A percentile compares a stretch with the other conserved stretches of the same genome.
Evolutionary conservation across 1,140 invertebrate species (phyloP).

Genomic region (Drosophila guanche): DNA sequence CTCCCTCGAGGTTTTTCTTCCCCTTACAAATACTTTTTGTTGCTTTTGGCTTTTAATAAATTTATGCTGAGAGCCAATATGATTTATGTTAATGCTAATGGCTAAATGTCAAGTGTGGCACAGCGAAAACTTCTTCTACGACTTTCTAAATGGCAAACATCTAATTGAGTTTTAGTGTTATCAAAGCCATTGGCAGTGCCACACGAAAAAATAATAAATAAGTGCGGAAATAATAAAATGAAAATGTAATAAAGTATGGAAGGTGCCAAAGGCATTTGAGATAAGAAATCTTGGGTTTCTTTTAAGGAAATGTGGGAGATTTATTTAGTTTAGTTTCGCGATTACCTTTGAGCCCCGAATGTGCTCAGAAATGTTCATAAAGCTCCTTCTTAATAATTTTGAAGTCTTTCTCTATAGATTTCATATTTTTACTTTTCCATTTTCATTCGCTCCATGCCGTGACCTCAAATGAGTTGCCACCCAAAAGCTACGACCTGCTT

Average conservation of each 20-base stretch:
- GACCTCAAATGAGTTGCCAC: no score
- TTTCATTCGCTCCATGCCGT: no score
- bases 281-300: no score
- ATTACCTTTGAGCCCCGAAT: no score
- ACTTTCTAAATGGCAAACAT: conserved; percentile 32
- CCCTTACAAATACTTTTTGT: conserved; percentile 19
- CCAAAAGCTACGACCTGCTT: no score
- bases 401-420: no score
- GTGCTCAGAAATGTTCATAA: no score
- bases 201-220: conserved; percentile 1
- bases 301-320: no score
- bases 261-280: no score
- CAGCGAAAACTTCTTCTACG: conserved; percentile 50
- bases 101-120: conserved; percentile 71
- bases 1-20: not conserved
- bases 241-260: conserved; percentile 8
- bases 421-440: no score
- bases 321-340: no score
- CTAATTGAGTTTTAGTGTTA: conserved; percentile 49
- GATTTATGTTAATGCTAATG: conserved; percentile 78
- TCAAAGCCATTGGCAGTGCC: conserved; percentile 3
- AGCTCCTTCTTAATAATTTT: no score
- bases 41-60: conserved; percentile 61
- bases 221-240: conserved; percentile 13
- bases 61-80: conserved; percentile 57